Conservation (phyloP, 2,113 vertebrate species). For the Nesoenas mayeri region DNA sequence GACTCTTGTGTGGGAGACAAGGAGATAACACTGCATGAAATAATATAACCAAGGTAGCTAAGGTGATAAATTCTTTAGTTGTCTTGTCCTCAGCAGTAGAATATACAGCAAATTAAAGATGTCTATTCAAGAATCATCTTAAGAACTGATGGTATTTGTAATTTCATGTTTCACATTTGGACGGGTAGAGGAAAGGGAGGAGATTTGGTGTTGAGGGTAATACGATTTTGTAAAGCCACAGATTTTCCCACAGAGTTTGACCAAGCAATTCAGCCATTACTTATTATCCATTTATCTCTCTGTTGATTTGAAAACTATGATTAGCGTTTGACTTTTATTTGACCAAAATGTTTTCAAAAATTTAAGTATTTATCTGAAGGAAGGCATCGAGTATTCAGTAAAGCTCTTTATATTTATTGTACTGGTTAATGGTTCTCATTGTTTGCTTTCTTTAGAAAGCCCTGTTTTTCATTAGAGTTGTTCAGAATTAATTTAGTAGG, state of each 20-base stretch:
- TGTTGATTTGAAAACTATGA: background rate
- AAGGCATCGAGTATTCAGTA: background rate
- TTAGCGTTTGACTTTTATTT: background rate
- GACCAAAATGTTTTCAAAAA: background rate
- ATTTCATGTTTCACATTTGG: slow-evolving; percentile 13
- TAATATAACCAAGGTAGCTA: slow-evolving; percentile 30
- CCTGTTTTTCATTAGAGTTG: background rate
- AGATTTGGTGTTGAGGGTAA: background rate
- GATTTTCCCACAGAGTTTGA: background rate
- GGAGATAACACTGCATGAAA: slow-evolving; percentile 37
- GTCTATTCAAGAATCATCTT: background rate
- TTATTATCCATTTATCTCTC: background rate
- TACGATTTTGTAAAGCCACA: background rate
- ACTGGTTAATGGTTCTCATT: background rate
- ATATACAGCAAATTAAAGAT: slow-evolving; percentile 51
- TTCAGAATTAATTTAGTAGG: background rate
- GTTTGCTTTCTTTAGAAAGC: background rate
- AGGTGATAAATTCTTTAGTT: slow-evolving; percentile 51
- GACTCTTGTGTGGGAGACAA: slow-evolving; percentile 47
- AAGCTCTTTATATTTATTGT: background rate
- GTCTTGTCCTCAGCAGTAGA: slow-evolving; percentile 33
- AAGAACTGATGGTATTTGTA: slow-evolving; percentile 30
- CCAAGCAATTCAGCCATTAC: background rate
- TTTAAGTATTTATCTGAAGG: background rate
- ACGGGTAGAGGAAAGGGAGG: background rate